These are phyloP conservation scores for Chrysochloris asiatica DNA, from an alignment of 2,113 vertebrate species.

Conservation along the genomic window DNA sequence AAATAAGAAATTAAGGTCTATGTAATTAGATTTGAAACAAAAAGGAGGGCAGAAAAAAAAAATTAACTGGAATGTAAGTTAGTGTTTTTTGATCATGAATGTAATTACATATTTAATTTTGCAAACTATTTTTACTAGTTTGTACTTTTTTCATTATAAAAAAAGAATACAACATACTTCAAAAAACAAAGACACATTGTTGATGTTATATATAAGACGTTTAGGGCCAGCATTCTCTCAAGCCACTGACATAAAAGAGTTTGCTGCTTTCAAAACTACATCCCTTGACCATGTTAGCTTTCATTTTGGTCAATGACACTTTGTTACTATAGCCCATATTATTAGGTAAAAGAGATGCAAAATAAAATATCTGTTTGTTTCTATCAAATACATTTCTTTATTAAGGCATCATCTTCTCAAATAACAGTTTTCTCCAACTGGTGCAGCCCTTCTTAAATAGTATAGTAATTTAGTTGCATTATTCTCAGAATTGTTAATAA, in stretches of 20 bases:
- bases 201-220: conserved; percentile 40
- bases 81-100: conserved; percentile 70
- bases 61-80: conserved; percentile 64
- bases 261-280: conserved; percentile 51
- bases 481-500: conserved; percentile 55
- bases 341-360: conserved; percentile 41
- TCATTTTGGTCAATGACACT: conserved; percentile 48
- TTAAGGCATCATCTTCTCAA: conserved; percentile 36
- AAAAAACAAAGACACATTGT: not conserved
- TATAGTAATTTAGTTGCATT: not conserved
- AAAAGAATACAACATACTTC: conserved; percentile 21
- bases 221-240: conserved; percentile 35
- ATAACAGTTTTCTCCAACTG: conserved; percentile 1
- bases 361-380: conserved; percentile 62
- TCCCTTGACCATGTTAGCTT: not conserved
- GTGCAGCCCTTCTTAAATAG: not conserved
- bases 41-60: not conserved
- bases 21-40: not conserved
- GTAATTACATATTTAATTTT: conserved; percentile 75
- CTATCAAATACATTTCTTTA: conserved; percentile 41
- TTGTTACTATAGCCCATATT: not conserved
- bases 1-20: conserved; percentile 25
- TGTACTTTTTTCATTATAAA: conserved; percentile 71
- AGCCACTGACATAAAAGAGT: conserved; percentile 7
- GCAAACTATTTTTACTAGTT: conserved; percentile 68